These are phyloP conservation scores for Rhodeus uyekii DNA, from an alignment of 2,797 vertebrate species.

Conservation along the genomic window DNA sequence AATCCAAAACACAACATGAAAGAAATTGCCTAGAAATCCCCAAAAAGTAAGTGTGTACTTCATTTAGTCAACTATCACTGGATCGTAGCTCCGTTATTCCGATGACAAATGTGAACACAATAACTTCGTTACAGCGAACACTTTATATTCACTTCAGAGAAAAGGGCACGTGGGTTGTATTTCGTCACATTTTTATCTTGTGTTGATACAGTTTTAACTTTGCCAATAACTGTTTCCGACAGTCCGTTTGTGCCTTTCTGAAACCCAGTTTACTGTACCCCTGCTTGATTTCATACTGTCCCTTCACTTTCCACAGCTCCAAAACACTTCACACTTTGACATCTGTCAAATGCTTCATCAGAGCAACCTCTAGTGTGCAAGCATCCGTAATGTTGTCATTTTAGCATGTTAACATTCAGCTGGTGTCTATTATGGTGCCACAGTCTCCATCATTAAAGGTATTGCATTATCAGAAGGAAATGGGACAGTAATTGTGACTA, in stretches of 20 bases:
- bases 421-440: neutral
- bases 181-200: neutral
- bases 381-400: neutral
- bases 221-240: neutral
- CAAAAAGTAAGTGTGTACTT: too few relatives aligned
- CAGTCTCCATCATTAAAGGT: constrained; percentile 14
- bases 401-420: neutral
- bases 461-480: constrained; percentile 15
- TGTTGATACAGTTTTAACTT: neutral
- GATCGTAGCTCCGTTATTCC: too few relatives aligned
- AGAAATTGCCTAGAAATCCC: too few relatives aligned
- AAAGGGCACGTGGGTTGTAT: neutral
- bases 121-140: neutral
- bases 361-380: neutral
- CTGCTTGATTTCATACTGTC: neutral
- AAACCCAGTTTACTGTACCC: neutral
- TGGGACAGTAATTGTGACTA: constrained; percentile 40
- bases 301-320: neutral
- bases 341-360: neutral
- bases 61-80: too few relatives aligned
- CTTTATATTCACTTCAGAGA: too few relatives aligned
- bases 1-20: neutral
- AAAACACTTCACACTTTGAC: neutral
- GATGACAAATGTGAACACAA: neutral
- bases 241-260: neutral